Evolutionary conservation across 2,113 vertebrate species (phyloP).

Genomic region (Gnathonemus longibarbis): DNA sequence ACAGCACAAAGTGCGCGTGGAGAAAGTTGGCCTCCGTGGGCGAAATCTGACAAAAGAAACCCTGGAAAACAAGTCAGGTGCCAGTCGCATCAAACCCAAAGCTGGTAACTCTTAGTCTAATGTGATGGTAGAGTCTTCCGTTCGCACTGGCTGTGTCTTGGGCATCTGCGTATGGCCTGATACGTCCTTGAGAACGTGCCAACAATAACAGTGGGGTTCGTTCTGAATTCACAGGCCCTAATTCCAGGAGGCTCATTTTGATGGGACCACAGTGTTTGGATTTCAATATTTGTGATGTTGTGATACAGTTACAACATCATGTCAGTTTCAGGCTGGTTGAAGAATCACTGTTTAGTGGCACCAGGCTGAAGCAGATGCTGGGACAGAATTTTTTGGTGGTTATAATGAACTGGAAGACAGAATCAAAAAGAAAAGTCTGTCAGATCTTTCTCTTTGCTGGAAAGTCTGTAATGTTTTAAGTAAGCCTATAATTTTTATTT

Average conservation of each 20-base stretch:
- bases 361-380: not conserved
- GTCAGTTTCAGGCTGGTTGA: not conserved
- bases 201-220: not conserved
- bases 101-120: constrained; percentile 41
- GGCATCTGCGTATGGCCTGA: not conserved
- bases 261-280: constrained; percentile 20
- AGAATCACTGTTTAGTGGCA: not conserved
- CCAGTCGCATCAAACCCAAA: constrained; percentile 38
- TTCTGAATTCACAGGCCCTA: not conserved
- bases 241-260: constrained; percentile 20
- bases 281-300: not conserved
- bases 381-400: not conserved
- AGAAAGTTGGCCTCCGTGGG: constrained; percentile 38
- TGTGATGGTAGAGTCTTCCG: constrained; percentile 25
- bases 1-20: constrained; percentile 19
- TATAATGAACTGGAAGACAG: not conserved
- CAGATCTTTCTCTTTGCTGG: not conserved
- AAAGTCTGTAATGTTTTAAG: not conserved
- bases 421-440: not conserved
- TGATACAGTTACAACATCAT: not conserved
- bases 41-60: constrained; percentile 43
- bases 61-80: constrained; percentile 46
- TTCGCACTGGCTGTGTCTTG: not conserved
- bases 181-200: not conserved
- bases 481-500: not conserved